phyloP scores from a whole-genome alignment of 2,797 vertebrate genomes.

The Myripristis jacobus region DNA sequence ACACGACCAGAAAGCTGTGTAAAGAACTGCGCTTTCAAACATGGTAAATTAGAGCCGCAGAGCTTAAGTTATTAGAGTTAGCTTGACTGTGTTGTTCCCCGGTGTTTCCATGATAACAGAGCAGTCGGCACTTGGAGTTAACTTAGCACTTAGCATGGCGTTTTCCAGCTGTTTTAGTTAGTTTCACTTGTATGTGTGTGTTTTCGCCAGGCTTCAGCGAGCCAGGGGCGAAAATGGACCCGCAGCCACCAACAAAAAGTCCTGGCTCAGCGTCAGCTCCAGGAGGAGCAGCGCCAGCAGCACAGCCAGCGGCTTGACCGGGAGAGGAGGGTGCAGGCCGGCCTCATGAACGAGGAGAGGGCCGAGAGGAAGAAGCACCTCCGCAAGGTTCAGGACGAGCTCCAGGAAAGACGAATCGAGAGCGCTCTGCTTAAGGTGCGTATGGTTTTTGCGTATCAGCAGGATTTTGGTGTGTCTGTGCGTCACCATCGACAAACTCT shows the following conservation, averaged over 20 bases:
- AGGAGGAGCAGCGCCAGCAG: constrained; percentile 75
- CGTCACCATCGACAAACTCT: too few species aligned
- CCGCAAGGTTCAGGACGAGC: constrained; percentile 81
- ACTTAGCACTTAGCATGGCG: too few species aligned
- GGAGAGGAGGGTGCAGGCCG: constrained; percentile 70
- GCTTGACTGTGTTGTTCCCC: not conserved
- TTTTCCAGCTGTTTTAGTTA: too few species aligned
- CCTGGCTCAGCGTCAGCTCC: constrained; percentile 53
- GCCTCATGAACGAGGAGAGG: constrained; percentile 74
- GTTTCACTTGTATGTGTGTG: not conserved
- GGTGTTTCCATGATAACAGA: too few species aligned
- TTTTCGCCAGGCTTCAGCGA: constrained; percentile 42
- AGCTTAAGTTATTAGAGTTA: constrained; percentile 2
- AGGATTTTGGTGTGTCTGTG: too few species aligned
- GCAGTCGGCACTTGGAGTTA: too few species aligned
- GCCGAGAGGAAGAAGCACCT: constrained; percentile 76
- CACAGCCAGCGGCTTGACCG: constrained; percentile 61
- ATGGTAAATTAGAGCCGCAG: constrained; percentile 53
- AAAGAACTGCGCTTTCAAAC: constrained; percentile 6
- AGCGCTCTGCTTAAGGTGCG: constrained; percentile 80
- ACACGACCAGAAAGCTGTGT: not conserved
- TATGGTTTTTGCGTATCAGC: not conserved
- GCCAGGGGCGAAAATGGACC: constrained; percentile 61
- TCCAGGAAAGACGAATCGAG: constrained; percentile 83
- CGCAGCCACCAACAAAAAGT: constrained; percentile 69